phyloP scores from a whole-genome alignment of 2,888 invertebrate genomes.

The Xestia rhomboidea region DNA sequence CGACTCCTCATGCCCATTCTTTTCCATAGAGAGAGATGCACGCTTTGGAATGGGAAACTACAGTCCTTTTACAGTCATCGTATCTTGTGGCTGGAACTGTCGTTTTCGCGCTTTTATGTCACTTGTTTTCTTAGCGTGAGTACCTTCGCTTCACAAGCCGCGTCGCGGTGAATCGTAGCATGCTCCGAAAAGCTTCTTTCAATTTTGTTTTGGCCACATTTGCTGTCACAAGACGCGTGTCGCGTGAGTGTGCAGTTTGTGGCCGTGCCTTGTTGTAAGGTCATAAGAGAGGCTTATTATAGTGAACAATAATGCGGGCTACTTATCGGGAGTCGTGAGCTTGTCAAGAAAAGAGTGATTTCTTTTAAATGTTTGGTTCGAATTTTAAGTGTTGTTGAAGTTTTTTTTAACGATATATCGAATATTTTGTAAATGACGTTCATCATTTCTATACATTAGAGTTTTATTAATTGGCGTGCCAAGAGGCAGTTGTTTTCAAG shows the following conservation, averaged over 20 bases:
- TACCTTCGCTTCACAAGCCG: background rate
- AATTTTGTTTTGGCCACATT: background rate
- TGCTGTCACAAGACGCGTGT: background rate
- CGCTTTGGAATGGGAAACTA: background rate
- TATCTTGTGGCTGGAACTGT: background rate
- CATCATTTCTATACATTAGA: background rate
- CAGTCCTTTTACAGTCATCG: background rate
- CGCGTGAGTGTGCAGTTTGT: background rate
- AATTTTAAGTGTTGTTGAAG: slow-evolving; percentile 13
- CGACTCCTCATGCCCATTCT: background rate
- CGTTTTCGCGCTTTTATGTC: background rate
- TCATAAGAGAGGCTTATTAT: slow-evolving; percentile 33
- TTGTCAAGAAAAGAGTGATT: background rate
- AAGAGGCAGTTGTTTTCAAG: background rate
- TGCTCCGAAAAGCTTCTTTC: background rate
- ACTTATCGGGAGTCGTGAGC: slow-evolving; percentile 39
- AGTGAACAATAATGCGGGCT: slow-evolving; percentile 28
- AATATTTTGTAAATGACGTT: background rate
- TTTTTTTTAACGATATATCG: background rate
- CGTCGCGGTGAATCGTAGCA: background rate
- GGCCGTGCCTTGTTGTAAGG: background rate
- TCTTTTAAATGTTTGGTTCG: background rate
- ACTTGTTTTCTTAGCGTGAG: background rate
- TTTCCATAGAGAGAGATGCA: background rate
- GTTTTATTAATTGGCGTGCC: background rate